Evolutionary conservation across 2,888 invertebrate species (phyloP).

Genomic region (Scaptomyza reducta): DNA sequence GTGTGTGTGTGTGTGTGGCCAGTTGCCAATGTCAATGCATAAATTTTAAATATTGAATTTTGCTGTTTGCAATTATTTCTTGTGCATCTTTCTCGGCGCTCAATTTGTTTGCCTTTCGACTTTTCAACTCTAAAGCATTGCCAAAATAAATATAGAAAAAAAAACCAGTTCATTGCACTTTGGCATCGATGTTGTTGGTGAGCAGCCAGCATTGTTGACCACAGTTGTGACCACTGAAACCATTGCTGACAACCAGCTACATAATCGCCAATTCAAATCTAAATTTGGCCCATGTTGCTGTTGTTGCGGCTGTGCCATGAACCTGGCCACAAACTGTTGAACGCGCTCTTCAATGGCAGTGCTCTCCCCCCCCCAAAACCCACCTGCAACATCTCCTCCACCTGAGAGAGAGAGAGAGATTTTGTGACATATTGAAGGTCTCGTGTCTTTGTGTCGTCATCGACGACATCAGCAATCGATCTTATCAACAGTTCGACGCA

Average conservation of each 20-base stretch:
- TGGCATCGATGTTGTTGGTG: conserved; percentile 9
- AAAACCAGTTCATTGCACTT: conserved; percentile 40
- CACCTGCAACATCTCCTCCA: conserved; percentile 1
- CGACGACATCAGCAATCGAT: conserved; percentile 37
- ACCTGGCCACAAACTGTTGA: conserved; percentile 24
- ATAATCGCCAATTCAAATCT: conserved; percentile 20
- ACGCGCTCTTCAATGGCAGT: conserved; percentile 22
- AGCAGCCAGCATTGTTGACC: conserved; percentile 1
- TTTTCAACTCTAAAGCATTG: conserved; percentile 23
- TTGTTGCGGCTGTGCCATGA: conserved; percentile 15
- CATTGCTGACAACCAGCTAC: conserved; percentile 12
- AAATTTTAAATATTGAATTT: conserved; percentile 15
- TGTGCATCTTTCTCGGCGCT: conserved; percentile 9
- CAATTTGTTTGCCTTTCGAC: conserved; percentile 17
- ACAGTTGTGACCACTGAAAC: not conserved
- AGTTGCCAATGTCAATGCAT: conserved; percentile 33
- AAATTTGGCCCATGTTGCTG: conserved; percentile 10
- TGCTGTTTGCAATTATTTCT: conserved; percentile 16
- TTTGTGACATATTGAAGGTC: conserved; percentile 30
- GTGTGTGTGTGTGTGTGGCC: conserved; percentile 12
- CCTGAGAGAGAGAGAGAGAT: not conserved
- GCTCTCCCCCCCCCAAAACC: not conserved
- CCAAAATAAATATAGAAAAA: not conserved
- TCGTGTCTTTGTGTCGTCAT: conserved; percentile 24
- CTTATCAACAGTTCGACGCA: conserved; percentile 59